phyloP scores from a whole-genome alignment of 2,797 vertebrate species.

The Oophaga sylvatica region DNA sequence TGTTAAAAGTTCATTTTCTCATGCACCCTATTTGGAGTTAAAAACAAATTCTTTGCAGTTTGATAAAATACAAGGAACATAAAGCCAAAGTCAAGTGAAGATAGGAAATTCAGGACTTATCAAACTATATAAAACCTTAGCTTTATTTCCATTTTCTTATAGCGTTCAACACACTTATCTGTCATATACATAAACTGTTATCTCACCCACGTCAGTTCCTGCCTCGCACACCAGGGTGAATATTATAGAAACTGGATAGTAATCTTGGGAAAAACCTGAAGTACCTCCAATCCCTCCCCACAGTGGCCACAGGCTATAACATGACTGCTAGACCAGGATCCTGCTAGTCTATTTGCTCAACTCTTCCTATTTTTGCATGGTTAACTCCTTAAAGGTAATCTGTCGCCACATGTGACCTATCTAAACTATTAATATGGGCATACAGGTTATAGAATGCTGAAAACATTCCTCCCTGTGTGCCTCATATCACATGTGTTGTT shows the following conservation, averaged over 20 bases:
- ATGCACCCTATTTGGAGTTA: not conserved
- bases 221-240: not conserved
- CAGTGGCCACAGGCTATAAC: too few relatives aligned
- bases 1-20: conserved; percentile 22
- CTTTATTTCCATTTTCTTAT: not conserved
- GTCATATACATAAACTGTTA: not conserved
- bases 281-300: too few relatives aligned
- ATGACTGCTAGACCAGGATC: too few relatives aligned
- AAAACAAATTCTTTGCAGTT: not conserved
- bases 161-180: not conserved
- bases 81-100: not conserved
- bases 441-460: too few relatives aligned
- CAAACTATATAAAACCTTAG: not conserved
- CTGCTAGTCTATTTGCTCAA: too few relatives aligned
- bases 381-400: too few relatives aligned
- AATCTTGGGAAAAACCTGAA: too few relatives aligned
- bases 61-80: not conserved
- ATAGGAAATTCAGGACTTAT: not conserved
- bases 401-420: too few relatives aligned
- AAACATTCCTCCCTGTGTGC: too few relatives aligned
- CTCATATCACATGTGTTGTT: too few relatives aligned
- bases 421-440: too few relatives aligned
- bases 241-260: not conserved
- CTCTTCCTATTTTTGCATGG: too few relatives aligned
- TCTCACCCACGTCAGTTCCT: not conserved